phyloP scores from a whole-genome alignment of 2,888 invertebrate species.

The Anaspis maculata region DNA sequence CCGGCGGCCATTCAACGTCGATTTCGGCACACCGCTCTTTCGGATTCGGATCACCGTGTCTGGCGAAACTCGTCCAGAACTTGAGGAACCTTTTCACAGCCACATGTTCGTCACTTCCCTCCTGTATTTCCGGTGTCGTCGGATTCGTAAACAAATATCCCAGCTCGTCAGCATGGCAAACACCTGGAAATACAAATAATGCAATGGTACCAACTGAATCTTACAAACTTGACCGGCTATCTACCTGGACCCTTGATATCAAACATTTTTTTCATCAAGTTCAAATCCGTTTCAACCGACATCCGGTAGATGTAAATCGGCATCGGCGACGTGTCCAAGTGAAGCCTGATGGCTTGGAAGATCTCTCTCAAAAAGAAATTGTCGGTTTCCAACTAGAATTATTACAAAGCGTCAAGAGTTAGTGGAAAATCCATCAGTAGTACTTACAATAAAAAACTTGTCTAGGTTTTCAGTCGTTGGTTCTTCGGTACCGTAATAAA shows the following conservation, averaged over 20 bases:
- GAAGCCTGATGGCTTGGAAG: conserved; percentile 1
- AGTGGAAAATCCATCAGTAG: conserved; percentile 1
- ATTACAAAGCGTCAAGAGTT: background rate
- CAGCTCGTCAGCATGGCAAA: conserved; percentile 24
- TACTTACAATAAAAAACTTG: conserved; percentile 7
- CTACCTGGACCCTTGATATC: background rate
- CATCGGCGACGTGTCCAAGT: background rate
- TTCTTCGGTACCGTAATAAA: conserved; percentile 2
- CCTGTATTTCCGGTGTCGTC: conserved; percentile 11
- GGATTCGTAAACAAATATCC: conserved; percentile 23
- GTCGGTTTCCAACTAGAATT: conserved; percentile 28
- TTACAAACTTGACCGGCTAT: background rate
- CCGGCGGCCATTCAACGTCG: conserved; percentile 10
- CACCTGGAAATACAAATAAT: conserved; percentile 18
- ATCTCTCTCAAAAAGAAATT: conserved; percentile 25
- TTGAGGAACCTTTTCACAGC: conserved; percentile 19
- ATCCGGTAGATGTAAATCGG: conserved; percentile 29
- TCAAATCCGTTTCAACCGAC: conserved; percentile 23
- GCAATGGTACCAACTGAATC: too few species aligned
- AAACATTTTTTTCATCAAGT: conserved; percentile 13
- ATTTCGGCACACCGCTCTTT: conserved; percentile 7
- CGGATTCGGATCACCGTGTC: conserved; percentile 22
- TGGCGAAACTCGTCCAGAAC: conserved; percentile 32
- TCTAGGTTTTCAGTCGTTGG: conserved; percentile 17
- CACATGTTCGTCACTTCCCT: conserved; percentile 17